Percentiles rank a stretch among this genome's conserved stretches.
Conservation (phyloP, 53 echinoderm and acorn worm species). For the Echinarachnius parma region DNA sequence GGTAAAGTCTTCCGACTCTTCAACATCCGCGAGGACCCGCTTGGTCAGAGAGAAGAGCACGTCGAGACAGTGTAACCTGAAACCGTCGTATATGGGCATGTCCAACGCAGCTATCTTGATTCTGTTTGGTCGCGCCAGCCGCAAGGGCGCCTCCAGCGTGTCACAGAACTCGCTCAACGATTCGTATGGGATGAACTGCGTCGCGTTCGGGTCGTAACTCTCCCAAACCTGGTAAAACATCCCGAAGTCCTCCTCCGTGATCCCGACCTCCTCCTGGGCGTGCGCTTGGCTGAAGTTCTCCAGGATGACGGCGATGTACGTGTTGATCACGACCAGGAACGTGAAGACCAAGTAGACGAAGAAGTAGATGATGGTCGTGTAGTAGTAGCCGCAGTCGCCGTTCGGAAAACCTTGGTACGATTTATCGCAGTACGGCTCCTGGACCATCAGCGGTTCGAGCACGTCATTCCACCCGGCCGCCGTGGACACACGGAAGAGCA, state of each 20-base stretch:
- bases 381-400: conserved; percentile 73
- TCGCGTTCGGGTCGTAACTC: conserved; percentile 74
- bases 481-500: conserved; percentile 83
- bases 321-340: conserved; percentile 87
- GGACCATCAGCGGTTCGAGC: conserved; percentile 77
- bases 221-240: conserved; percentile 99
- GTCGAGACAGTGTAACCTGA: conserved; percentile 84
- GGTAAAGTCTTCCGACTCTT: conserved; percentile 84
- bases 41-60: conserved; percentile 84
- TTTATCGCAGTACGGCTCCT: conserved; percentile 63
- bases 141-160: conserved; percentile 69
- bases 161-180: conserved; percentile 86
- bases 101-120: conserved; percentile 91
- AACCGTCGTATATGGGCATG: conserved; percentile 81
- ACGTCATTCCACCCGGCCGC: conserved; percentile 98
- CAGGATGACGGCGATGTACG: conserved; percentile 92
- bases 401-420: conserved; percentile 60
- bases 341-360: conserved; percentile 62
- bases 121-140: conserved; percentile 80
- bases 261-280: conserved; percentile 95
- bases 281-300: conserved; percentile 96
- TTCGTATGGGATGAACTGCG: conserved; percentile 84
- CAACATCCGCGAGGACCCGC: conserved; percentile 84
- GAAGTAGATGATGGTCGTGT: conserved; percentile 66
- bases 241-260: conserved; percentile 92